Conservation (phyloP, 1,140 invertebrate genomes). For the Oedothorax gibbosus region DNA sequence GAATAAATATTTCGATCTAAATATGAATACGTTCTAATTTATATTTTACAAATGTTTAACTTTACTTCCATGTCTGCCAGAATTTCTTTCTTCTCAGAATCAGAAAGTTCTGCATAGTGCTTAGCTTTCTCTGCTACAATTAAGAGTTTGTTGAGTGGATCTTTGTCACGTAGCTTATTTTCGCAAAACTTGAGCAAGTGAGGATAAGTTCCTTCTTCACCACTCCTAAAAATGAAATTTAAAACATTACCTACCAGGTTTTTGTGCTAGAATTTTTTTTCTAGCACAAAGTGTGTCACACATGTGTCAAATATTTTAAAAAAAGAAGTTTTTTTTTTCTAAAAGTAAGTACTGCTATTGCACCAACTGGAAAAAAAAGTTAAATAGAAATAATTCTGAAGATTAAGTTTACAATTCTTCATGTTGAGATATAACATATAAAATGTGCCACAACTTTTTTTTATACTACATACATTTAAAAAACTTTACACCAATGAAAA, state of each 20-base stretch:
- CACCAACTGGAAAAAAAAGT: neutral
- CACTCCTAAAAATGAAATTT: constrained; percentile 20
- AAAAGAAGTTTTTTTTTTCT: neutral
- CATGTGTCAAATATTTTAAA: too few species aligned
- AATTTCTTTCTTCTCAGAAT: constrained; percentile 6
- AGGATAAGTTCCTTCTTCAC: constrained; percentile 22
- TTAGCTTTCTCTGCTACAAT: neutral
- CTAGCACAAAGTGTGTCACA: too few species aligned
- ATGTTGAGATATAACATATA: too few species aligned
- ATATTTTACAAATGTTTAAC: neutral
- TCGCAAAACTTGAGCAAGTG: constrained; percentile 33
- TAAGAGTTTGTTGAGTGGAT: constrained; percentile 19
- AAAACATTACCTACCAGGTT: neutral
- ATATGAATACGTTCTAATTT: neutral
- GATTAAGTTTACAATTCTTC: neutral
- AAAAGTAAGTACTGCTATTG: neutral
- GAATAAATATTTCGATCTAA: neutral
- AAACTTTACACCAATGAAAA: neutral
- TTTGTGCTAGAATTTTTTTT: neutral
- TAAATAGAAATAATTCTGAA: neutral
- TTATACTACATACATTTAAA: neutral
- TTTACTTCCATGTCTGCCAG: constrained; percentile 11
- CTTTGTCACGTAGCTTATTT: neutral
- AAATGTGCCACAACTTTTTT: neutral
- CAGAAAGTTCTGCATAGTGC: constrained; percentile 8